Base-by-base conservation (phyloP, 2,797 vertebrate species). In the Etheostoma nigrum region DNA sequence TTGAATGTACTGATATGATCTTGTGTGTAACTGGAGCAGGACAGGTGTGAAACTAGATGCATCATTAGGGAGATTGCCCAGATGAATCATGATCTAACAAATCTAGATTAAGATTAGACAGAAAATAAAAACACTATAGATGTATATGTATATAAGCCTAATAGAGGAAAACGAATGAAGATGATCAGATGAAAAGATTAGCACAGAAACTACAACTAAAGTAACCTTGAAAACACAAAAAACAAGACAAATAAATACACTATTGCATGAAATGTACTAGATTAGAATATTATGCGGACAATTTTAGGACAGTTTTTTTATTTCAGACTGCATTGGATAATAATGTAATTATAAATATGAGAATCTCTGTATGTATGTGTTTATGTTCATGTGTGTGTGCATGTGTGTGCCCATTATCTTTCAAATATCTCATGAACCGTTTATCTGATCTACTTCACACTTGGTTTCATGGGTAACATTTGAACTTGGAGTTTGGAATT, bases 1-100 rank as follows among this genome's bases (percentile, higher is more conserved):
- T 1, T 42, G 15, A 18, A 57, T 72, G 47, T 7, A 49, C 36
- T 52, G 48, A 72, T 54, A 52, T 15, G 18, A 65, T 62, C 14
- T n/a, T 25, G 7, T 44, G 10, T 53, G 47, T 53, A 71, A 65
- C 69, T 67, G 16, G 52, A 68, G 44, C 11, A 57, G 12, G 6
- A 62, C 10, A 18, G 42, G 19, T 42, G 23, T 61, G 19, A 13
- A 72, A 42, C 36, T 14, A 23, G 27, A 61, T 21, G 49, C 40
- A 60, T 40, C n/a, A 52, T 57, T 19, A 52, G 19, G 16, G 42
- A 75, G 27, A 64, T 8, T 30, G 23, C 14, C 18, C 15, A 42
- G 12, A 47, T 16, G 30, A 55, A 65, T 68, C 13, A 53, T 4
- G 27, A 4, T 4, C 14, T 16, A 15, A 21, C 1, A 59, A 27